Evolutionary conservation across 2,113 vertebrate genomes (phyloP).

Genomic region (Apteryx mantelli): DNA sequence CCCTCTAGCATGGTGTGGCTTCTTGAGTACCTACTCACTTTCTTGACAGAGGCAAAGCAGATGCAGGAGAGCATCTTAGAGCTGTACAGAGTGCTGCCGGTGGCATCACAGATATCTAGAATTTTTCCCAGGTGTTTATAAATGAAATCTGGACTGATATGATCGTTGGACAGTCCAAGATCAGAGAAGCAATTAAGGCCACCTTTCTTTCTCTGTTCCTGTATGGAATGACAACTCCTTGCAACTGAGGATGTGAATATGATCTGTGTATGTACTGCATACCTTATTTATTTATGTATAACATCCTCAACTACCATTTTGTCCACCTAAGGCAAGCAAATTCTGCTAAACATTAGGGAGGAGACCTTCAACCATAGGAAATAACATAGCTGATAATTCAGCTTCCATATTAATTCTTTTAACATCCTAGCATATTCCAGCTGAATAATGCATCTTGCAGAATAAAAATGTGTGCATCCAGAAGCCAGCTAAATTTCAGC

Average conservation of each 20-base stretch:
- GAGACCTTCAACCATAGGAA: neutral
- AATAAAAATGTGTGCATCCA: conserved; percentile 11
- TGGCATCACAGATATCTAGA: neutral
- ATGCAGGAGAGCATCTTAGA: neutral
- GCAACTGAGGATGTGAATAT: neutral
- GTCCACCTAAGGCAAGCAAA: neutral
- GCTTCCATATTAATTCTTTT: neutral
- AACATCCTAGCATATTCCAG: neutral
- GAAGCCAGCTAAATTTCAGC: conserved; percentile 29
- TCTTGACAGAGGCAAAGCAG: neutral
- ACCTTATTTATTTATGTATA: neutral
- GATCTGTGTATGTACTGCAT: neutral
- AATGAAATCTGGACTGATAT: neutral
- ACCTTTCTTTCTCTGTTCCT: neutral
- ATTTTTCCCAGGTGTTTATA: neutral
- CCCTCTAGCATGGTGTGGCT: neutral
- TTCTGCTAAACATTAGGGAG: neutral
- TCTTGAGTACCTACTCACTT: neutral
- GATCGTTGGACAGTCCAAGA: neutral
- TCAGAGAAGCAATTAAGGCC: neutral
- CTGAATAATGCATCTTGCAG: neutral
- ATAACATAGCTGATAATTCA: neutral
- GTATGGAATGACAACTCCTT: neutral
- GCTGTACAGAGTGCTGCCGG: neutral
- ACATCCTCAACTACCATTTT: neutral